These are phyloP conservation scores for Nasonia longicornis DNA, from an alignment of 1,140 invertebrate genomes.

Conservation along the genomic window DNA sequence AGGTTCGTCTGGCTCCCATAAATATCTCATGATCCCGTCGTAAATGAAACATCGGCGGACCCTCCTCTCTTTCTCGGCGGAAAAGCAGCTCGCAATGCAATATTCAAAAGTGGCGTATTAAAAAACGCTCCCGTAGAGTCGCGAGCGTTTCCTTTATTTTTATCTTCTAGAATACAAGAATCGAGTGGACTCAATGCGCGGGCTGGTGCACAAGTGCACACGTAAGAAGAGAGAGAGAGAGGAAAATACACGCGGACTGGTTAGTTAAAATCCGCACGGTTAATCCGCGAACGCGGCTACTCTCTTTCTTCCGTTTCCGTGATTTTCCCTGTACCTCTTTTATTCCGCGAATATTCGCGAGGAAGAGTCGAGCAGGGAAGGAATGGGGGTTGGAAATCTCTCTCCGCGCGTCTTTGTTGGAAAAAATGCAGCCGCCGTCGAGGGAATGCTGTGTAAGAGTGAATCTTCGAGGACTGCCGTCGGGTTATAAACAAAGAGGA, in stretches of 20 bases:
- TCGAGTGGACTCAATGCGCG: neutral
- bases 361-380: neutral
- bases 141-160: constrained; percentile 12
- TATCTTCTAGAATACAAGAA: constrained; percentile 30
- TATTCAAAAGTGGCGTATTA: constrained; percentile 16
- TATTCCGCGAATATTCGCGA: neutral
- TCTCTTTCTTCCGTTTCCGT: neutral
- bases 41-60: neutral
- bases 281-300: constrained; percentile 12
- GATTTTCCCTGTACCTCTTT: neutral
- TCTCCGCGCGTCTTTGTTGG: neutral
- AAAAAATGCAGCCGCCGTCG: neutral
- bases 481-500: neutral
- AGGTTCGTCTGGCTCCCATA: neutral
- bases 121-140: neutral
- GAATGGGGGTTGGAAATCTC: neutral
- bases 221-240: neutral
- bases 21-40: neutral
- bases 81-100: neutral
- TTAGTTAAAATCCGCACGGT: constrained; percentile 21
- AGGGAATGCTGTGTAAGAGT: neutral
- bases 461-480: constrained; percentile 25
- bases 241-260: neutral
- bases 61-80: neutral
- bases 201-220: constrained; percentile 3